Evolutionary conservation across 2,797 vertebrate genomes (phyloP), one percentile per base, ranked within the genome.

Genomic region (Catamblyrhynchus diadema): DNA sequence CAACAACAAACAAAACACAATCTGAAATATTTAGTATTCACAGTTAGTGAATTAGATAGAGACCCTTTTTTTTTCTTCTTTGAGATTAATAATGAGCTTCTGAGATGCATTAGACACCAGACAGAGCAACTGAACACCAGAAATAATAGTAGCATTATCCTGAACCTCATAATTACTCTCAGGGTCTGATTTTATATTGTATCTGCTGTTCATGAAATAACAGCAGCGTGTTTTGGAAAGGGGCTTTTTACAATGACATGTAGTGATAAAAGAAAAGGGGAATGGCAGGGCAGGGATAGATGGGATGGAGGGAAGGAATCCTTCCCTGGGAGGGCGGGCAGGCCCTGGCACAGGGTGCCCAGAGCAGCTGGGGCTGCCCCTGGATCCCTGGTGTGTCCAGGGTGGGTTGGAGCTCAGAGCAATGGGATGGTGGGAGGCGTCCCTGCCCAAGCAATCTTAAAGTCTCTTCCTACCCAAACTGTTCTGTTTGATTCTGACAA

Each of bases 141-240:
- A 94, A 96, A 96, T 95, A 89, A 91, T 92, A 89, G 95, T 65
- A 97, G 70, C 81, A 94, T 96, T 94, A 97, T 96, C 93, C 70
- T 77, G 85, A 93, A 94, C 80, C 72, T 96, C 93, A 3, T 96
- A 95, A 96, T 96, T 97, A 96, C 83, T 97, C 86, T 88, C 54
- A 88, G 75, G 57, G 82, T 92, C 89, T 79, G 91, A 86, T 97
- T 97, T 93, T 95, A 87, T 54, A 30, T 86, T 88, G 59, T 95
- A 41, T 77, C 77, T 94, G n/a, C 95, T 91, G 64, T 74, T 96
- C 84, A 59, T 41, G 96, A 95, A 97, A 90, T 94, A 94, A 94
- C 88, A 93, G 84, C 86, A 41, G 57, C 7, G 7, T 91, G 12
- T 88, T 78, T 65, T 65, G 59, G 59, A 65, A 56, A 71, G 72